Conservation (phyloP, 2,888 invertebrate species). For the Drosophila anomelani region DNA sequence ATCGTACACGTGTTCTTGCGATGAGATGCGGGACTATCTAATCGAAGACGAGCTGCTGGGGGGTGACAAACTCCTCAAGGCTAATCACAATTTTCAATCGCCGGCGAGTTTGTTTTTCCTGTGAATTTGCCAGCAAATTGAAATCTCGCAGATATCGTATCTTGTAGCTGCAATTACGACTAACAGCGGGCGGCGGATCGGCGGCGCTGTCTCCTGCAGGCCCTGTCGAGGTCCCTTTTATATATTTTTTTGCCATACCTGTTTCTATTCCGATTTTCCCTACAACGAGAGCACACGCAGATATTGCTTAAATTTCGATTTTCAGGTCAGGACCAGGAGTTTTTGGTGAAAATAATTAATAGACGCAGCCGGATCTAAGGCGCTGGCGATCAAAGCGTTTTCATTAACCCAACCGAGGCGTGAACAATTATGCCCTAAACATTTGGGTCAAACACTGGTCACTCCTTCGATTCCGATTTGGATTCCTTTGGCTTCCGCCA, state of each 20-base stretch:
- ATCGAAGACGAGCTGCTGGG: conserved; percentile 32
- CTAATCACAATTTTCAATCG: conserved; percentile 50
- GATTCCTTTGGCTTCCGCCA: conserved; percentile 62
- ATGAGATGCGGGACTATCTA: conserved; percentile 58
- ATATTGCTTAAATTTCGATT: neutral
- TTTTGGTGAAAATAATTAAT: conserved; percentile 52
- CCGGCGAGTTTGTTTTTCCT: conserved; percentile 20
- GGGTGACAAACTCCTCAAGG: conserved; percentile 29
- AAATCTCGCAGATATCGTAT: conserved; percentile 42
- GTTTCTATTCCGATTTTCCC: neutral
- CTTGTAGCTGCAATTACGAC: conserved; percentile 47
- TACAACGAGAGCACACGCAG: conserved; percentile 53
- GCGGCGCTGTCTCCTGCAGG: conserved; percentile 37
- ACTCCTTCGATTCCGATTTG: conserved; percentile 44
- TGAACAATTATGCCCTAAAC: conserved; percentile 75
- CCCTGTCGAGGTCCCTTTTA: neutral
- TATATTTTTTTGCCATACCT: conserved; percentile 10
- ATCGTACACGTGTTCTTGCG: conserved; percentile 1
- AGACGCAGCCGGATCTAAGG: conserved; percentile 26
- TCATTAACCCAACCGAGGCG: conserved; percentile 69
- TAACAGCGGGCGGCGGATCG: conserved; percentile 44
- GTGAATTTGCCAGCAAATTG: conserved; percentile 26
- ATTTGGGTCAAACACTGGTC: conserved; percentile 68
- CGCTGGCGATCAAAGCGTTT: conserved; percentile 60
- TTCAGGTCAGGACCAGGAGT: neutral